phyloP scores from a whole-genome alignment of 2,797 vertebrate genomes.

The Aviceda leuphotes region DNA sequence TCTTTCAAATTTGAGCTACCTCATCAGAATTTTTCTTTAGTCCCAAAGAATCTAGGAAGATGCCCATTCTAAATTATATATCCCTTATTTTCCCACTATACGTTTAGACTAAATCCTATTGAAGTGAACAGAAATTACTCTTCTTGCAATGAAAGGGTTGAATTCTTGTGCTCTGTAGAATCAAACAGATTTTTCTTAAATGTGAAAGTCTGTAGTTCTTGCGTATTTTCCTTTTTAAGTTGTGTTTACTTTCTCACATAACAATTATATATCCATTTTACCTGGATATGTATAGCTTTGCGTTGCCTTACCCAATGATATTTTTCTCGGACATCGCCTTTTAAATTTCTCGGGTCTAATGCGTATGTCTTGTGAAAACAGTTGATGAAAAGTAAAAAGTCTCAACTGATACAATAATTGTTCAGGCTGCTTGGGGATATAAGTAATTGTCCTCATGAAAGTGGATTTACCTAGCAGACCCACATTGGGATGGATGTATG shows the following conservation, averaged over 20 bases:
- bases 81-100: not conserved
- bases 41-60: not conserved
- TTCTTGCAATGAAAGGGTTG: not conserved
- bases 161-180: not conserved
- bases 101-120: not conserved
- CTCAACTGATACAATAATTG: not conserved
- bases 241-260: not conserved
- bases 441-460: not conserved
- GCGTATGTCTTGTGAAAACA: not conserved
- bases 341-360: not conserved
- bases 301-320: not conserved
- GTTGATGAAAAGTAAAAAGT: not conserved
- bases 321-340: not conserved
- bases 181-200: not conserved
- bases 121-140: not conserved
- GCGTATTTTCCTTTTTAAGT: not conserved
- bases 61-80: not conserved
- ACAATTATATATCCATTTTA: not conserved
- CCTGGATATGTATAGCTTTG: not conserved
- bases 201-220: not conserved
- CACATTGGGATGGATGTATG: not conserved
- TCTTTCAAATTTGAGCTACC: not conserved
- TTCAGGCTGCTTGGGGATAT: not conserved
- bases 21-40: not conserved
- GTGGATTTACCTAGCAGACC: not conserved